These are phyloP conservation scores for Gorsachius magnificus DNA, from an alignment of 2,797 vertebrate genomes.

Conservation along the genomic window DNA sequence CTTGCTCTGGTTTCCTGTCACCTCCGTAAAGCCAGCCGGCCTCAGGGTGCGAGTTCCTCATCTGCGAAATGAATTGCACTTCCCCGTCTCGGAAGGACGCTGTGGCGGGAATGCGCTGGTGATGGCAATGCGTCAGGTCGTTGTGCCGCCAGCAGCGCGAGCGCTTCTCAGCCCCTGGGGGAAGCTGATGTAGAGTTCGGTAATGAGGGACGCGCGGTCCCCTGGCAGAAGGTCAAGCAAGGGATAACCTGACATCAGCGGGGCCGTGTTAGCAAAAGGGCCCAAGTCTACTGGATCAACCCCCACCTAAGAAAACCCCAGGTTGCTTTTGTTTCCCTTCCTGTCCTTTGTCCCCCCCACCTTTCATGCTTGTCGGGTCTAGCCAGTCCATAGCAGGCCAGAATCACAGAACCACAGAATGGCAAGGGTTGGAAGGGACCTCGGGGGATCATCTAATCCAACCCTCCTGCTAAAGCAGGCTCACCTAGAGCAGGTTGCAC, in stretches of 20 bases:
- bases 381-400: not conserved
- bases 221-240: not conserved
- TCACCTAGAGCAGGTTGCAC: no score
- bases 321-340: not conserved
- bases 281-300: not conserved
- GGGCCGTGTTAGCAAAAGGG: not conserved
- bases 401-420: not conserved
- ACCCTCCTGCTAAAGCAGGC: no score
- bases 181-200: not conserved
- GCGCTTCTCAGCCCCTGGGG: not conserved
- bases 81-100: not conserved
- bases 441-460: no score
- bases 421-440: no score
- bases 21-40: slow-evolving; percentile 1
- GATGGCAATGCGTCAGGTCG: not conserved
- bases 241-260: not conserved
- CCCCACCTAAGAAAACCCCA: not conserved
- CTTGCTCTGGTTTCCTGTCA: slow-evolving; percentile 53
- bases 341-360: not conserved
- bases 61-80: slow-evolving; percentile 4
- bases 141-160: not conserved
- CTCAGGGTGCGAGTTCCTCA: slow-evolving; percentile 36
- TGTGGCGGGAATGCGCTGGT: not conserved
- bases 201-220: rapidly evolving
- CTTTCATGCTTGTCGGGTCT: rapidly evolving